phyloP scores from a whole-genome alignment of 2,797 vertebrate species.

The Fundulus diaphanus region DNA sequence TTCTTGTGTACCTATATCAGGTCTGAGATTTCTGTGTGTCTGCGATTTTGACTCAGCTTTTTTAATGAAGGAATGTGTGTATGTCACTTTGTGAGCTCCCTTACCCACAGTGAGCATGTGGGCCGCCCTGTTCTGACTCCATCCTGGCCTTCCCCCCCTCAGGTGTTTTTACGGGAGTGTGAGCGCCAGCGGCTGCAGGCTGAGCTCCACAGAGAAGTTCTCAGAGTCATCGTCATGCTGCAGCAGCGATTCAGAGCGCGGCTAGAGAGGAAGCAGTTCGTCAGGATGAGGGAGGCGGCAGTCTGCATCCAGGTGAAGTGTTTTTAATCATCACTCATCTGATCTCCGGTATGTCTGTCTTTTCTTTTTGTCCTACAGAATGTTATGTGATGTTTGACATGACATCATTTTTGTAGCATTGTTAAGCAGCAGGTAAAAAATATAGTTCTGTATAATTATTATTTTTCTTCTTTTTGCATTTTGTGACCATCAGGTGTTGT shows the following conservation, averaged over 20 bases:
- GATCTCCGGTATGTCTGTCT: neutral
- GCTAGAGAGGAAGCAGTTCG: constrained; percentile 88
- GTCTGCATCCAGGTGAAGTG: constrained; percentile 86
- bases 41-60: neutral
- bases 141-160: constrained; percentile 37
- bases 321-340: neutral
- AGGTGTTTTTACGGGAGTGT: constrained; percentile 94
- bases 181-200: constrained; percentile 91
- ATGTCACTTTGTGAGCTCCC: constrained; percentile 7
- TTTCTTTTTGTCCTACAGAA: neutral
- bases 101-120: constrained; percentile 13
- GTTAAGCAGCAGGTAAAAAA: neutral
- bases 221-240: constrained; percentile 86
- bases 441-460: neutral
- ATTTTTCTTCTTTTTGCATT: no score
- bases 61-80: constrained; percentile 20
- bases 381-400: neutral
- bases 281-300: constrained; percentile 85
- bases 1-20: constrained; percentile 53
- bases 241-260: constrained; percentile 88
- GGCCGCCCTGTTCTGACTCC: constrained; percentile 19
- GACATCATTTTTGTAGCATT: neutral
- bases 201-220: constrained; percentile 90
- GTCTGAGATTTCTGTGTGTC: constrained; percentile 25
- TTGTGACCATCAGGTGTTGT: neutral